Conservation (phyloP, 2,113 vertebrate species). For the Struthio camelus region DNA sequence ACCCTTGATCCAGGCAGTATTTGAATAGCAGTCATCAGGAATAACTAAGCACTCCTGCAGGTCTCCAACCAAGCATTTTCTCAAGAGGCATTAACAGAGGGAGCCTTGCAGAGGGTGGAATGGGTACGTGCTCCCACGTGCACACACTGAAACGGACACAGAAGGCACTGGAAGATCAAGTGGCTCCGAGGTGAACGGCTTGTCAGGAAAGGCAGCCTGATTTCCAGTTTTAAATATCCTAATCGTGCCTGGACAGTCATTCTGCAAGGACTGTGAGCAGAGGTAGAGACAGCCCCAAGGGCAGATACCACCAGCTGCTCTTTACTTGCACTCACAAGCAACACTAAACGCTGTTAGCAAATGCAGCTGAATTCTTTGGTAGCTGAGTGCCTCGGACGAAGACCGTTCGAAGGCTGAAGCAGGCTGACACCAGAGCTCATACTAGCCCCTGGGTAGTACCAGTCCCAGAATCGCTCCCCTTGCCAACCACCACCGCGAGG, state of each 20-base stretch:
- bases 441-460: no score
- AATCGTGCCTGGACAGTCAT: not conserved
- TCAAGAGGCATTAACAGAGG: not conserved
- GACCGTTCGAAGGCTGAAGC: no score
- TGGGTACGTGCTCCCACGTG: not conserved
- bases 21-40: not conserved
- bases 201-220: not conserved
- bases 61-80: not conserved
- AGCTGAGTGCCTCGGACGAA: no score
- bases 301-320: rapidly evolving
- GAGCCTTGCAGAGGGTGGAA: not conserved
- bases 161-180: not conserved
- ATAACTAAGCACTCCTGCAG: not conserved
- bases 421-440: no score
- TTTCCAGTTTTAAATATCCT: not conserved
- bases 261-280: not conserved
- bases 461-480: not conserved
- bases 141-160: rapidly evolving
- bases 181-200: not conserved
- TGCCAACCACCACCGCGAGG: no score
- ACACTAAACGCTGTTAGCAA: not conserved
- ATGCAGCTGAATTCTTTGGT: not conserved
- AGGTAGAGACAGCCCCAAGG: rapidly evolving
- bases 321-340: not conserved
- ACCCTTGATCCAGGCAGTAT: not conserved